phyloP scores from a whole-genome alignment of 2,113 vertebrate genomes.

The Phalacrocorax aristotelis region DNA sequence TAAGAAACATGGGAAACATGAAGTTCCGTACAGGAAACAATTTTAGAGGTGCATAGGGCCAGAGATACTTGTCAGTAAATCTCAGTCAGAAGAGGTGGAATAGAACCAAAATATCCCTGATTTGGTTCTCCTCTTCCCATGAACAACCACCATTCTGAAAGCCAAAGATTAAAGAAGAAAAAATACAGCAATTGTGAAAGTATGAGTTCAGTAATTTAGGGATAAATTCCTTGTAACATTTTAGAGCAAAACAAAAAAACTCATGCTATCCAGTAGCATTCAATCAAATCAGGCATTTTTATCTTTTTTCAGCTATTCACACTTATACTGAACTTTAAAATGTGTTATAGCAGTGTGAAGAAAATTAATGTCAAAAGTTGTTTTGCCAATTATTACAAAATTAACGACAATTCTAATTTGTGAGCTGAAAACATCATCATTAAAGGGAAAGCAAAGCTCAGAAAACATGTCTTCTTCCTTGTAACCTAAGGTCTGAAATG shows the following conservation, averaged over 20 bases:
- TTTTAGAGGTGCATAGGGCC: background rate
- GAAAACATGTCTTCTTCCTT: background rate
- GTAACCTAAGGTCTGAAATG: background rate
- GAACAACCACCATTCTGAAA: background rate
- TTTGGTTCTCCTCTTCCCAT: background rate
- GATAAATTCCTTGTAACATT: background rate
- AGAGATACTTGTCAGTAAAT: background rate
- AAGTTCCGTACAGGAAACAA: background rate
- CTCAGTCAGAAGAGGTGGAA: background rate
- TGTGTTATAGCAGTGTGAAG: background rate
- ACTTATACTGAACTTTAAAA: background rate
- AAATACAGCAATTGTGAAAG: background rate
- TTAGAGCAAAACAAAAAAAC: background rate
- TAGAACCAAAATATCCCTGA: background rate
- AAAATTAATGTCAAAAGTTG: background rate
- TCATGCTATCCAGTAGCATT: background rate
- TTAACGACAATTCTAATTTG: background rate
- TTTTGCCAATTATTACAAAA: background rate
- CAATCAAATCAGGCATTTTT: background rate
- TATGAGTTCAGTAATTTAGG: background rate
- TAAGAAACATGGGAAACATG: background rate
- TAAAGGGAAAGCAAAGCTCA: background rate
- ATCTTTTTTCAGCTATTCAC: background rate
- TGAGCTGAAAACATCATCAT: background rate
- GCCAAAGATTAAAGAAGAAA: background rate